Evolutionary conservation across 64 coral and sea anemone genomes (phyloP), one percentile per base, ranked within the genome.

Genomic region (Porites lutea): DNA sequence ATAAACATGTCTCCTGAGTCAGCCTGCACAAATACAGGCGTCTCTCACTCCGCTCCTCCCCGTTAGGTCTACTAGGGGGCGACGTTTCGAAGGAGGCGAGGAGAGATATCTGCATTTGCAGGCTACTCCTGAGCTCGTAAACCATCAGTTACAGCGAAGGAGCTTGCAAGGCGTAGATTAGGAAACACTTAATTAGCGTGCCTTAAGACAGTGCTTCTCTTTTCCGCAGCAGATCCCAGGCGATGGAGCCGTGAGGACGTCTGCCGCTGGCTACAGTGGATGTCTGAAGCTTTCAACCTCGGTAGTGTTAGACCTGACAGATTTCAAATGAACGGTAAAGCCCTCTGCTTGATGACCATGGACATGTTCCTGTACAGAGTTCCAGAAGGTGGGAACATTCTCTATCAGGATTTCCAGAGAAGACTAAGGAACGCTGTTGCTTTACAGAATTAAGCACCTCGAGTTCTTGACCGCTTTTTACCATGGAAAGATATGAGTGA

Each of bases 291-390:
- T 11, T 98, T 95, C 79, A 83, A 90, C 63, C 88, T 98, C 8
- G 71, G 76, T 1, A 79, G 88, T 8, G 66, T 98, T n/a, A 95
- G 92, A 62, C 96, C 93, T 3, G 96, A 98, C 58, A 72, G 96
- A 83, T 98, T 98, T 45, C 92, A 98, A 90, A 98, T 98, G 96
- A 98, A 98, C 63, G 96, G 96, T 72, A 98, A 98, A 79, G 96
- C 92, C 14, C 73, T 98, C 12, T 98, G 96, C 72, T 79, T 98
- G 2, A 98, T 98, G 96, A 98, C 96, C 3, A 77, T 95, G 19
- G 96, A 98, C 72, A 98, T 98, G 96, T 98, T 98, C 46, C 44
- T 98, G 52, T 98, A 95, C 53, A 79, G 96, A 37, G 96, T 98
- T 12, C 96, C 96, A 0, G 93, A 98, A 3, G 96, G 96, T 5